A percentile compares a stretch with the other conserved stretches of the same genome.
Evolutionary conservation across 2,888 invertebrate genomes (phyloP).

Genomic region (Tachystola acroxantha): DNA sequence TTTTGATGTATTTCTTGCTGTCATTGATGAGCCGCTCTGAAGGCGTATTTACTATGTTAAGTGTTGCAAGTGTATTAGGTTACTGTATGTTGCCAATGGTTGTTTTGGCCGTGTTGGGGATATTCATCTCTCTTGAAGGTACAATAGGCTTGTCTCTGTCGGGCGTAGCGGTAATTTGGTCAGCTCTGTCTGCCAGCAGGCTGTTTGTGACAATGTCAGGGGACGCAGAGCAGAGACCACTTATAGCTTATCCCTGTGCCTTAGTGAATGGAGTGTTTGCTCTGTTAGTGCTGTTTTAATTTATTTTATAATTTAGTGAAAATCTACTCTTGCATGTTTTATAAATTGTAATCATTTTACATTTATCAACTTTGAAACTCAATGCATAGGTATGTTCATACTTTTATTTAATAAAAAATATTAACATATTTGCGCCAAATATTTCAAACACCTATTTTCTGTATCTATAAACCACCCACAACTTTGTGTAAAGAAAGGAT

Average conservation of each 20-base stretch:
- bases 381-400: not conserved
- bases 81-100: conserved; percentile 96
- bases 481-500: no score
- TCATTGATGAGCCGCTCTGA: conserved; percentile 86
- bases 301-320: not conserved
- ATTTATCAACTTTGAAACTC: no score
- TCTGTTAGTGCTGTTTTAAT: conserved; percentile 92
- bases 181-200: conserved; percentile 93
- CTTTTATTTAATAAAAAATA: not conserved
- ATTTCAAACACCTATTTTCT: no score
- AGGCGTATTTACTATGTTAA: conserved; percentile 85
- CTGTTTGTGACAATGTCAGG: conserved; percentile 94
- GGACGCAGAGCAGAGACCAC: conserved; percentile 89
- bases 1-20: conserved; percentile 92
- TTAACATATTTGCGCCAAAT: no score
- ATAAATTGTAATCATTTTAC: not conserved
- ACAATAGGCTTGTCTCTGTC: conserved; percentile 82
- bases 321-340: not conserved
- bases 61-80: conserved; percentile 92
- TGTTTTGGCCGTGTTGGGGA: conserved; percentile 87
- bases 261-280: conserved; percentile 96
- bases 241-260: conserved; percentile 95
- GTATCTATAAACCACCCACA: no score
- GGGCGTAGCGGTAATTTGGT: conserved; percentile 88
- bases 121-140: conserved; percentile 88